Evolutionary conservation across 2,888 invertebrate genomes (phyloP).

Genomic region (Volucella zonaria): DNA sequence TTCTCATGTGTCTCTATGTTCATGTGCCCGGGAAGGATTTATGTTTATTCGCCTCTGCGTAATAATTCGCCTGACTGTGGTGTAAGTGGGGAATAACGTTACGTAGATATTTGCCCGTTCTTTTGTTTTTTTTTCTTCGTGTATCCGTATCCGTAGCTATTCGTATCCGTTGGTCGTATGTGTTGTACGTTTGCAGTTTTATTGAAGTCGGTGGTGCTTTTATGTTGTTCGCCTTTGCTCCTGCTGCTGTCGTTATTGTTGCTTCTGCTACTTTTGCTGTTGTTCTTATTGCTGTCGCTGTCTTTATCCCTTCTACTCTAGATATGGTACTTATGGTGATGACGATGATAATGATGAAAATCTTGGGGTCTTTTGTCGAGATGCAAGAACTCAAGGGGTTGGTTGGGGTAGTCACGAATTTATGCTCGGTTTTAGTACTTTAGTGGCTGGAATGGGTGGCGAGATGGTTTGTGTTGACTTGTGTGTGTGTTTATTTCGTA

Average conservation of each 20-base stretch:
- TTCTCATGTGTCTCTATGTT: background rate
- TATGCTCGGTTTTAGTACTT: slow-evolving; percentile 16
- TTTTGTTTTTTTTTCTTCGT: slow-evolving; percentile 25
- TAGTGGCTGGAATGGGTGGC: background rate
- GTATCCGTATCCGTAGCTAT: background rate
- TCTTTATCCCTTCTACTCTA: slow-evolving; percentile 6
- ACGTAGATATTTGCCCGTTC: background rate
- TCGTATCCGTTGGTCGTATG: background rate
- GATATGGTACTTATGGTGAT: slow-evolving; percentile 60
- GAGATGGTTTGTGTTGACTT: too few relatives aligned
- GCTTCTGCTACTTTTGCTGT: slow-evolving; percentile 1
- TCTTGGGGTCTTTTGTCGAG: slow-evolving; percentile 42
- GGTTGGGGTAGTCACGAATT: slow-evolving; percentile 42
- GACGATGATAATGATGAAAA: slow-evolving; percentile 51
- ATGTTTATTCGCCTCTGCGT: slow-evolving; percentile 44
- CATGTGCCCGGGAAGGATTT: slow-evolving; percentile 51
- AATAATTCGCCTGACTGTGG: slow-evolving; percentile 54
- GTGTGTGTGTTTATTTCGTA: too few relatives aligned
- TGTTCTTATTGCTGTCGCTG: background rate
- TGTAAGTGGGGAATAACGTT: slow-evolving; percentile 51
- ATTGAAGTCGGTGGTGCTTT: slow-evolving; percentile 65
- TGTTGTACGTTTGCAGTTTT: slow-evolving; percentile 45
- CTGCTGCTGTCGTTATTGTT: slow-evolving; percentile 6
- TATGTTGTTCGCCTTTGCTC: slow-evolving; percentile 2
- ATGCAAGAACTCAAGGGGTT: slow-evolving; percentile 40